These are phyloP conservation scores for Mormyrus hasselquistii DNA, from an alignment of 2,797 vertebrate species.

Conservation along the genomic window DNA sequence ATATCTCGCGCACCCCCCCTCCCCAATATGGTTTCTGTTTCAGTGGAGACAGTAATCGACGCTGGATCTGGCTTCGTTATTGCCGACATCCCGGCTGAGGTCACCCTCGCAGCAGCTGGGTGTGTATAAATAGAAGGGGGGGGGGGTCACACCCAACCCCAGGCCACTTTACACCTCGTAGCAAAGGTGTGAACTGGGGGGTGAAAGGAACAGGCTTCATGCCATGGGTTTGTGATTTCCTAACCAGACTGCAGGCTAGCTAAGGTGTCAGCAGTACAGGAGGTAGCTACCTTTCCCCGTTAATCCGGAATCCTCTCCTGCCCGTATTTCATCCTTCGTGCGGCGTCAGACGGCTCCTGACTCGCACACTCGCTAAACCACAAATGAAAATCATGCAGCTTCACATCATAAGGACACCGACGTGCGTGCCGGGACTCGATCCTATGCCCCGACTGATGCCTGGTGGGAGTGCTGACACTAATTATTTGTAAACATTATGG, in stretches of 20 bases:
- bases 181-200: neutral
- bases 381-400: constrained; percentile 6
- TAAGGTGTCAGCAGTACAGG: neutral
- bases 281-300: neutral
- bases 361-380: constrained; percentile 2
- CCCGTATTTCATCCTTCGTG: neutral
- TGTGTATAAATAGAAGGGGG: constrained; percentile 27
- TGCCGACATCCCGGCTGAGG: neutral
- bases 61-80: constrained; percentile 14
- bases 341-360: neutral
- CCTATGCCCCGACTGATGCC: neutral
- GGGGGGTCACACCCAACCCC: constrained; percentile 10
- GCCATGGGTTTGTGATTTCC: neutral
- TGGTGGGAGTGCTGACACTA: neutral
- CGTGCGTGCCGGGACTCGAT: neutral
- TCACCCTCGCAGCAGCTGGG: constrained; percentile 28
- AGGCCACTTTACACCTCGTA: neutral
- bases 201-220: neutral
- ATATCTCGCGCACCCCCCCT: neutral
- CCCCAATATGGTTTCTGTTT: constrained; percentile 3
- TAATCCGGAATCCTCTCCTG: neutral
- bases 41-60: neutral
- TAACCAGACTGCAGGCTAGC: neutral
- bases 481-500: neutral
- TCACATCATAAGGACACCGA: neutral